Conservation (phyloP, 1,140 invertebrate genomes). For the Drosophila sechellia region DNA sequence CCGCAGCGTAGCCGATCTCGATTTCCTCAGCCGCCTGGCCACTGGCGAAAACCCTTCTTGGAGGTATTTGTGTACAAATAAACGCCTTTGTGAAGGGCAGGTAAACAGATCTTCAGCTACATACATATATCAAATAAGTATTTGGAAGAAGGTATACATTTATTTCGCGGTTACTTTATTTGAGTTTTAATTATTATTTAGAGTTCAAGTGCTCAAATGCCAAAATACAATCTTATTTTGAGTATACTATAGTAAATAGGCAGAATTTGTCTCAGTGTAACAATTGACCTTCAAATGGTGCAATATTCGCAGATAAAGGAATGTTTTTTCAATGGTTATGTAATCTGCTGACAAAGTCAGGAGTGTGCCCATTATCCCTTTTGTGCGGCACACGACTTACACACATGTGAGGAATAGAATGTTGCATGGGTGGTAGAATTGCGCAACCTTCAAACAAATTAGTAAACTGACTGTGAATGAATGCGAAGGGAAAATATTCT, state of each 20-base stretch:
- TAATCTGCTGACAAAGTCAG: conserved; percentile 2
- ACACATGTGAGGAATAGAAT: conserved; percentile 38
- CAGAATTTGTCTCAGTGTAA: neutral
- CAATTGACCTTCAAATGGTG: conserved; percentile 34
- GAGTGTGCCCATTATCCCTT: conserved; percentile 25
- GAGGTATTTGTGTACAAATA: neutral
- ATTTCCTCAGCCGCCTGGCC: conserved; percentile 19
- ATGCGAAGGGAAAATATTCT: neutral
- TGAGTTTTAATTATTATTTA: too few species aligned
- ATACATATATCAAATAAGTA: too few species aligned
- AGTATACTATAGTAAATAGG: too few species aligned
- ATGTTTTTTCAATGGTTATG: conserved; percentile 11
- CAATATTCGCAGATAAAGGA: neutral
- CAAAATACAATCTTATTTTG: too few species aligned
- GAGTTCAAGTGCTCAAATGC: too few species aligned
- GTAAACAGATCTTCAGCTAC: neutral
- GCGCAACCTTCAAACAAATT: conserved; percentile 16
- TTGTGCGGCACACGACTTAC: conserved; percentile 45
- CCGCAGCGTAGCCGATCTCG: conserved; percentile 34
- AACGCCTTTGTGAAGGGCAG: too few species aligned
- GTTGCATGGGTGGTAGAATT: conserved; percentile 6
- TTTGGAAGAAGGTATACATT: too few species aligned
- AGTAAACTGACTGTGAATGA: conserved; percentile 1
- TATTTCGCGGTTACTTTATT: too few species aligned
- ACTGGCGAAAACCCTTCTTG: conserved; percentile 35